Evolutionary conservation across 2,888 invertebrate genomes (phyloP).

Genomic region (Ganaspis brasiliensis): DNA sequence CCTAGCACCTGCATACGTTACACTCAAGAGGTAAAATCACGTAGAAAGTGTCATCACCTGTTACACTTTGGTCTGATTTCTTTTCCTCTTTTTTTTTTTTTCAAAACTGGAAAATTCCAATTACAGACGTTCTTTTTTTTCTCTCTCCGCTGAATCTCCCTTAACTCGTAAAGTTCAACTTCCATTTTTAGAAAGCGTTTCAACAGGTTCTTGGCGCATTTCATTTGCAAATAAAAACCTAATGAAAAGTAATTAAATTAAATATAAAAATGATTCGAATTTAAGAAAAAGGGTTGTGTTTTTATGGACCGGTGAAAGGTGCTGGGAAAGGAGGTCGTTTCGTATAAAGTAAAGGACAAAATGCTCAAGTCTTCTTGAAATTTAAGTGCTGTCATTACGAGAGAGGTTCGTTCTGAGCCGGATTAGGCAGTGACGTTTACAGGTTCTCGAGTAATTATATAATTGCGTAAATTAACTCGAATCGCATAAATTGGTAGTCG

Average conservation of each 20-base stretch:
- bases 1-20: no score
- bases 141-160: not conserved
- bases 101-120: not conserved
- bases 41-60: no score
- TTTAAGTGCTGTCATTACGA: slow-evolving; percentile 69
- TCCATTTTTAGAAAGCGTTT: slow-evolving; percentile 6
- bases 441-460: slow-evolving; percentile 74
- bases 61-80: no score
- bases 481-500: slow-evolving; percentile 76
- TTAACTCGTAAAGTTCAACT: not conserved
- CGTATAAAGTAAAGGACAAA: slow-evolving; percentile 45
- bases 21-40: no score
- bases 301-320: slow-evolving; percentile 18
- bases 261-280: slow-evolving; percentile 22
- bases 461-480: slow-evolving; percentile 78
- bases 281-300: slow-evolving; percentile 31
- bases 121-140: not conserved
- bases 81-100: not conserved
- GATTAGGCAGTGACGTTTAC: slow-evolving; percentile 68
- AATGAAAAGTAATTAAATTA: slow-evolving; percentile 30
- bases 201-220: not conserved
- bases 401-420: slow-evolving; percentile 61
- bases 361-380: slow-evolving; percentile 65
- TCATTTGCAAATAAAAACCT: slow-evolving; percentile 10
- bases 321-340: slow-evolving; percentile 12